phyloP scores from a whole-genome alignment of 2,888 invertebrate genomes.

The Platycheirus rosarum region DNA sequence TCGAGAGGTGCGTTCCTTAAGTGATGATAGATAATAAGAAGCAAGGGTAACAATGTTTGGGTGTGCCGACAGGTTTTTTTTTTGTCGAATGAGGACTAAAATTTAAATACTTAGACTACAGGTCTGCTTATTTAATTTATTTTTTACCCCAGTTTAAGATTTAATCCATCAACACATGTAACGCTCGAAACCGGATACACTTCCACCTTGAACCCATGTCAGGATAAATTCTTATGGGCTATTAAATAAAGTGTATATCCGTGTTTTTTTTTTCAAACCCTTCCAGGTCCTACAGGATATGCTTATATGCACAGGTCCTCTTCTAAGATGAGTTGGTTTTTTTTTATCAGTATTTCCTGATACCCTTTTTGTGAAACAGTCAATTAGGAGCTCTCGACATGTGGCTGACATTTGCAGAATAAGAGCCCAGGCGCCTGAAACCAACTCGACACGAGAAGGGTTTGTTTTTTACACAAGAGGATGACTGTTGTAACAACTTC shows the following conservation, averaged over 20 bases:
- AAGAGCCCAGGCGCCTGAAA: constrained; percentile 7
- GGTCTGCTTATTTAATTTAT: no score
- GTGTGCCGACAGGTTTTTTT: neutral
- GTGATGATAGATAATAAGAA: constrained; percentile 9
- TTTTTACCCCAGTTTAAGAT: neutral
- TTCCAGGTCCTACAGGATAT: neutral
- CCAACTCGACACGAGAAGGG: constrained; percentile 5
- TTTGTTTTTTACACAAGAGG: neutral
- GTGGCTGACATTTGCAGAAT: constrained; percentile 14
- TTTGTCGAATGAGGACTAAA: no score
- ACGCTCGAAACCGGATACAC: neutral
- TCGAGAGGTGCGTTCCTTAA: neutral
- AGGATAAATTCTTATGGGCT: constrained; percentile 5
- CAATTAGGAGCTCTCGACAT: constrained; percentile 15
- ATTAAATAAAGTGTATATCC: constrained; percentile 23
- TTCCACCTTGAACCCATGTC: neutral
- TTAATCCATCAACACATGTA: neutral
- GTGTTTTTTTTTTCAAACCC: constrained; percentile 6
- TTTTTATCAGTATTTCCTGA: constrained; percentile 3
- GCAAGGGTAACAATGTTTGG: constrained; percentile 9
- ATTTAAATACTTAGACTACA: no score
- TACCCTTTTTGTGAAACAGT: constrained; percentile 13
- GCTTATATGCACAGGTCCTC: constrained; percentile 7
- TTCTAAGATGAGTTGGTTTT: constrained; percentile 11
- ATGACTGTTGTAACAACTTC: neutral